Base-by-base conservation (phyloP, 2,113 vertebrate genomes). In the Melanerpes formicivorus region DNA sequence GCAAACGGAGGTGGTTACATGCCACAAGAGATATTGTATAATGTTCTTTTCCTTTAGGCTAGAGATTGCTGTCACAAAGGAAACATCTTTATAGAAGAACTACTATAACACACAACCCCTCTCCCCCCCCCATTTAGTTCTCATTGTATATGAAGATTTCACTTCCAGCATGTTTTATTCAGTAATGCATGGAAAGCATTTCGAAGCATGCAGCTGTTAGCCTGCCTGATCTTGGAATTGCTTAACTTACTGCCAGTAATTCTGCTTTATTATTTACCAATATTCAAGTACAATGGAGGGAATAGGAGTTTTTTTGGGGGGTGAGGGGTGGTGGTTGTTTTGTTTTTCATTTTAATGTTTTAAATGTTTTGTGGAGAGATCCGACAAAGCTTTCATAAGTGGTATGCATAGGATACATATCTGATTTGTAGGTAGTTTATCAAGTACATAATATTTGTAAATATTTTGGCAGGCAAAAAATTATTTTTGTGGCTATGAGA, bases 71-170 rank as follows among this genome's bases (percentile, higher is more conserved):
- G 91, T 94, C 95, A 89, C 79, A 90, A 84, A 84, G 66, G 89
- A 93, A 93, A 86, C 90, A 93, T 96, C 96, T 95, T 92, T 93
- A 81, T 95, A 18, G 42, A 73, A 77, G 83, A 92, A 50, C 7
- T 34, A 17, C 62, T 69, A 21, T 42, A 82, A 40, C 8, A 70
- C 29, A 30, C 8, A 70, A 40, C 40, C 40, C 40, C 40, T 11
- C 40, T 40, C 11, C 40, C 40, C 40, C 40, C 40, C 40, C 40
- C 10, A 27, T 46, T 67, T 84, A 27, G 26, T 90, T 90, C 37
- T 78, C 23, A 14, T 65, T 91, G 7, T 56, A 46, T 30, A 54
- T 16, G 23, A 87, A 72, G 7, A 60, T 85, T 80, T 79, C 5
- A 56, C 6, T 91, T 78, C 54, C 34, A 58, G 21, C 16, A 30